These are phyloP conservation scores for Drosophila hydei DNA, from an alignment of 1,140 invertebrate genomes.

Conservation along the genomic window DNA sequence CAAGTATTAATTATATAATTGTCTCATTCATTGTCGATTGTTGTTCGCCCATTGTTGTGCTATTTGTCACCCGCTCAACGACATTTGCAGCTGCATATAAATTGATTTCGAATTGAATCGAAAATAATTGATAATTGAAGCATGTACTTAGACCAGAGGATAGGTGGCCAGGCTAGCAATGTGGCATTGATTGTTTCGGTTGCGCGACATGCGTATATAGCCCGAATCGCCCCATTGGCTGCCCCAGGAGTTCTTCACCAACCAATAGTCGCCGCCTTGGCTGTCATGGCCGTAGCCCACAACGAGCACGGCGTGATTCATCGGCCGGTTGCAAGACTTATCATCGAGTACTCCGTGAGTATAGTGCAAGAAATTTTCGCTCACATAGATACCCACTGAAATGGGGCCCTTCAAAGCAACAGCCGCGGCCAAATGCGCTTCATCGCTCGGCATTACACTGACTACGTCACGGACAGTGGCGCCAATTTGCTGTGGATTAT, in stretches of 20 bases:
- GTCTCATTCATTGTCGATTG: neutral
- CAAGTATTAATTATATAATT: conserved; percentile 11
- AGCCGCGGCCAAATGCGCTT: conserved; percentile 87
- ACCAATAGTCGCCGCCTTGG: conserved; percentile 86
- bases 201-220: conserved; percentile 87
- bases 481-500: conserved; percentile 8
- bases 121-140: too few relatives aligned
- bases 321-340: conserved; percentile 52
- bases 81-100: conserved; percentile 5
- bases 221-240: conserved; percentile 86
- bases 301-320: conserved; percentile 85
- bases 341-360: neutral
- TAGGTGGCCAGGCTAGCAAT: conserved; percentile 6
- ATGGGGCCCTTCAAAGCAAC: conserved; percentile 15
- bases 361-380: neutral
- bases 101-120: neutral
- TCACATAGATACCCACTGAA: neutral
- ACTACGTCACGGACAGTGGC: conserved; percentile 66
- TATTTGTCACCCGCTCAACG: neutral
- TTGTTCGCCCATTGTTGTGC: neutral
- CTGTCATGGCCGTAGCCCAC: conserved; percentile 91
- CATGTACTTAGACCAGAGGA: conserved; percentile 18
- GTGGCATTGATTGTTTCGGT: conserved; percentile 54
- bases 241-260: conserved; percentile 88
- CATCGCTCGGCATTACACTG: conserved; percentile 87